Conservation (phyloP, 2,113 vertebrate species). For the Pithys albifrons region DNA sequence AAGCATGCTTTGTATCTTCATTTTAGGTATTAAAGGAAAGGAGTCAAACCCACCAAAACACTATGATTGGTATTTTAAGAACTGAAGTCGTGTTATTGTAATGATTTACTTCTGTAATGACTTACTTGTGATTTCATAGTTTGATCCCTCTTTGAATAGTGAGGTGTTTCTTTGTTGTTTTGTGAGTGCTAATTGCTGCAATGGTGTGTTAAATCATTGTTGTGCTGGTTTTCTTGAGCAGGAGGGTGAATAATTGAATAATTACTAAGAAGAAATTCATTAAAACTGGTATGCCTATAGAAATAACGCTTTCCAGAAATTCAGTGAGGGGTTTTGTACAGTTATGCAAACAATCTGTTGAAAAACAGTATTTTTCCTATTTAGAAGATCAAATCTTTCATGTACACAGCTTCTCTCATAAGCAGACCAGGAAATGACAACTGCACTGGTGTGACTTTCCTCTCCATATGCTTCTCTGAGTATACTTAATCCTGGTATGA, state of each 20-base stretch:
- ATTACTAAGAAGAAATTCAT: slow-evolving; percentile 16
- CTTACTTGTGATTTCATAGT: slow-evolving; percentile 33
- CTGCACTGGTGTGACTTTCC: background rate
- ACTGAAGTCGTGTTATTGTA: background rate
- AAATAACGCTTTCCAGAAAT: slow-evolving; percentile 16
- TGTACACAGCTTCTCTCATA: background rate
- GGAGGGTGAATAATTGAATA: slow-evolving; percentile 19
- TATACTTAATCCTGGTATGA: background rate
- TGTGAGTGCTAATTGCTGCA: slow-evolving; percentile 41
- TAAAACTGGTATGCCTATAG: background rate
- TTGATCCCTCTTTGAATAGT: slow-evolving; percentile 21
- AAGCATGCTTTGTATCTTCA: background rate
- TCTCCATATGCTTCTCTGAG: background rate
- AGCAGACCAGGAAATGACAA: background rate
- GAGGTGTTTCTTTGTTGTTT: slow-evolving; percentile 40
- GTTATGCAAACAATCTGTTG: background rate
- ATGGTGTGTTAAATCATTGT: background rate
- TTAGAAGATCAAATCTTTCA: background rate
- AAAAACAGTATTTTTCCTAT: background rate
- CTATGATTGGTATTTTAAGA: background rate
- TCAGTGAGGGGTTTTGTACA: background rate
- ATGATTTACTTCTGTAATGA: slow-evolving; percentile 8
- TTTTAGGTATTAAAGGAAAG: background rate
- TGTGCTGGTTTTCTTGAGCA: slow-evolving; percentile 22
- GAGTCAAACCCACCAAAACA: background rate